Base-by-base conservation (phyloP, 2,113 vertebrate genomes). In the Ochotona princeps region DNA sequence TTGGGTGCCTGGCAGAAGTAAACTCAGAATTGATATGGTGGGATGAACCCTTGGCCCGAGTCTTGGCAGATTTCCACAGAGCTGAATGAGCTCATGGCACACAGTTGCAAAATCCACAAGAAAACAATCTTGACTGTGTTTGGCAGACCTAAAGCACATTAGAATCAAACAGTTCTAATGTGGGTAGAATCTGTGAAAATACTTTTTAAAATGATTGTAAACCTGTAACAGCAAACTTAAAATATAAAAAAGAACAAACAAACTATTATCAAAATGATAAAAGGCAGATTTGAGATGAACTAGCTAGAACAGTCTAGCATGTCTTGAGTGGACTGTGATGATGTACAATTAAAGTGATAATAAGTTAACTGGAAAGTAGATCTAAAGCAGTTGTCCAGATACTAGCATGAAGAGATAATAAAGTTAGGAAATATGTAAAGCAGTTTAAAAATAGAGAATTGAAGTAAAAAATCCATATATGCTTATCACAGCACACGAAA, bases 121-220 rank as follows among this genome's bases (percentile, higher is more conserved):
- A 84, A 91, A 65, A 54, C 32, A 86, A 49, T 81, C 35, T 86
- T 75, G 66, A 89, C 30, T 66, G 12, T 69, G 30, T 35, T 84
- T 82, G 73, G 69, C 6, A 88, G 13, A 74, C 11, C 76, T 75
- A 83, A 54, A 76, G 18, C 9, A 74, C 28, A 30, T 81, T 72
- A 76, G 30, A 82, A 94, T 81, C 76, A 72, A 44, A 63, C 13
- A 60, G 23, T 82, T 92, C 61, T n/a, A n/a, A n/a, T n/a, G n/a
- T 92, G 38, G 21, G 21, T 80, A 72, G 47, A 83, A 75, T 47
- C 18, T 83, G 51, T 69, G 25, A 83, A 5, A 94, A 51, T 80
- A 61, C 67, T 69, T 6, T 73, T 93, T 93, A 83, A 92, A 87
- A 70, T 93, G 17, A 80, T 92, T 80, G 87, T 84, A 87, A 32